phyloP scores from a whole-genome alignment of 2,888 invertebrate species.

The Sympetrum striolatum region DNA sequence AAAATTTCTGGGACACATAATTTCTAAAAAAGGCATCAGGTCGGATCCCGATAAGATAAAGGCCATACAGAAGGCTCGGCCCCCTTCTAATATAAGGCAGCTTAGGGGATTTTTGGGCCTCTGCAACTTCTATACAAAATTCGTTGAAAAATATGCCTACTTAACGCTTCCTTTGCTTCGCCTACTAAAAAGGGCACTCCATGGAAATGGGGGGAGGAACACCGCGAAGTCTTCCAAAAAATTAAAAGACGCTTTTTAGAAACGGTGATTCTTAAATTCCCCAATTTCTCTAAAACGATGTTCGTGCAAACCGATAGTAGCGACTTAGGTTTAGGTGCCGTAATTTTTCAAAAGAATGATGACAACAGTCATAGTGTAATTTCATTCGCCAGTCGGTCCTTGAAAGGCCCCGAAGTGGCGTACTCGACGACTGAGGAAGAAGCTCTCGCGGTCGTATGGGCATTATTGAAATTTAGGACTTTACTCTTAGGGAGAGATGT shows the following conservation, averaged over 20 bases:
- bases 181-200: neutral
- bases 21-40: neutral
- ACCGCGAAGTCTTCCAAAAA: neutral
- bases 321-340: neutral
- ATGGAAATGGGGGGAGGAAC: neutral
- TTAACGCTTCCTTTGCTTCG: too few relatives aligned
- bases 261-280: accelerated
- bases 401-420: neutral
- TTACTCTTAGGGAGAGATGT: neutral
- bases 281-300: neutral
- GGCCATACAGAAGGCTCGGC: neutral
- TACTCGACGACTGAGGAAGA: neutral
- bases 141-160: too few relatives aligned
- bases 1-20: neutral
- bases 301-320: neutral
- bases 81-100: neutral
- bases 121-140: neutral
- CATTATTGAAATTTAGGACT: neutral
- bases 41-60: too few relatives aligned
- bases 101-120: neutral
- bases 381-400: too few relatives aligned
- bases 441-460: neutral
- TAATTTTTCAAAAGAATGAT: neutral
- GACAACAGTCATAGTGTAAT: neutral
- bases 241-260: neutral